These are phyloP conservation scores for Sminthurides aquaticus DNA, from an alignment of 2,888 invertebrate species.

Conservation along the genomic window DNA sequence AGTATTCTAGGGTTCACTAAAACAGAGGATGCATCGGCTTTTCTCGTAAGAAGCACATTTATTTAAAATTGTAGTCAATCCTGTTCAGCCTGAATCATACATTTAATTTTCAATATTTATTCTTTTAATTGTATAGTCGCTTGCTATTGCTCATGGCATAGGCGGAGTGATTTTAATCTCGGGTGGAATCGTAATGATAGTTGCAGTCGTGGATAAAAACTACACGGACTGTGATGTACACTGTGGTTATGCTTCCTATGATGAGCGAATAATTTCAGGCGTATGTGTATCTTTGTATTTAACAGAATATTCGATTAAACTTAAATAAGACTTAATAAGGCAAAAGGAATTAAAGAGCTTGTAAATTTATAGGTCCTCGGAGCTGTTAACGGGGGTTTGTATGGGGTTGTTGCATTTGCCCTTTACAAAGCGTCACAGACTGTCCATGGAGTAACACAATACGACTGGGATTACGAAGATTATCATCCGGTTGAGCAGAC, in stretches of 20 bases:
- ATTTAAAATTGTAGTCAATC: neutral
- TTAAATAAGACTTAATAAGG: too few relatives aligned
- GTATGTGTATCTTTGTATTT: too few relatives aligned
- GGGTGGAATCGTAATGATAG: conserved; percentile 22
- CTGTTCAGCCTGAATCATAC: too few relatives aligned
- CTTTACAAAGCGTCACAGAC: conserved; percentile 5
- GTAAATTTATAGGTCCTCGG: conserved; percentile 15
- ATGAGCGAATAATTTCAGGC: conserved; percentile 13
- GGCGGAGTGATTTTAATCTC: conserved; percentile 19
- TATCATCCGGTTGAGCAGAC: neutral
- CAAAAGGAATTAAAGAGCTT: too few relatives aligned
- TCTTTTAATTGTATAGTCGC: too few relatives aligned
- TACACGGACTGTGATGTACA: neutral
- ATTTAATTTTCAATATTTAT: too few relatives aligned
- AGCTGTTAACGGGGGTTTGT: conserved; percentile 8
- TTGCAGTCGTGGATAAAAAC: conserved; percentile 5
- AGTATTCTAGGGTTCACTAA: conserved; percentile 11
- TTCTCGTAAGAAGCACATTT: neutral
- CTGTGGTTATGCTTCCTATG: conserved; percentile 6
- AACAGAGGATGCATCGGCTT: conserved; percentile 3
- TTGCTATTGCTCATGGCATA: conserved; percentile 10
- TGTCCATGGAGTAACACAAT: neutral
- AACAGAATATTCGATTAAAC: too few relatives aligned
- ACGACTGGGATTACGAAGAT: conserved; percentile 22
- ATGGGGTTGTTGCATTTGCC: conserved; percentile 5